Base-by-base conservation (phyloP, 2,797 vertebrate genomes). In the Aselliscus stoliczkanus region DNA sequence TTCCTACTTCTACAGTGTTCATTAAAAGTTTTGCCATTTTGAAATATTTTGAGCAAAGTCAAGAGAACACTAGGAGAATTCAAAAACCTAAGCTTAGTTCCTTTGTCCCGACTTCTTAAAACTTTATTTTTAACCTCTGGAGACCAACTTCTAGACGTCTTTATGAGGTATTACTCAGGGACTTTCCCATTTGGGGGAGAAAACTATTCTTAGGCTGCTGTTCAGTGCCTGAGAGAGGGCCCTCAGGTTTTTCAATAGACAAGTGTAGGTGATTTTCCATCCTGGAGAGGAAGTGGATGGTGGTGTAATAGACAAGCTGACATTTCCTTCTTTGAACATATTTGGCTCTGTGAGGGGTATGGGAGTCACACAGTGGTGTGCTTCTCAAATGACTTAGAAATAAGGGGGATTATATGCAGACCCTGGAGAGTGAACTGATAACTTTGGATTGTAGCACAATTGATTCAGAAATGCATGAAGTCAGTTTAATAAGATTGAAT, bases 121-220 rank as follows among this genome's bases (percentile, higher is more conserved):
- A 95, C 47, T 86, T 95, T 94, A 83, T 93, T 95, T 96, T 96
- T 95, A 95, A 86, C 47, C 65, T 84, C 91, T 84, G n/a, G 70
- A 84, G 86, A 91, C 47, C 12, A 89, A 18, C 54, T 27, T 91
- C 76, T 87, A 81, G 58, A 83, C 21, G 20, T 67, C 70, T 95
- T 96, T 75, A 67, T 93, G 80, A 91, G 84, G 72, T 96, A 84
- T 96, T 95, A 92, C 42, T 93, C 83, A 94, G 70, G 79, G 67
- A 70, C 73, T 93, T 95, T 77, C 58, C 87, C 47, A 39, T 72
- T 39, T 69, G 47, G 1, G 20, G 56, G 44, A 21, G 42, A 87
- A 60, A 29, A 54, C 47, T 96, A 92, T 96, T 96, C 56, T 96
- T 96, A 96, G 80, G 23, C 25, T 72, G 54, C 54, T 54, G 18